Evolutionary conservation across 1,140 invertebrate species (phyloP), one percentile per base, ranked within the genome.

Genomic region (Eciton burchellii): DNA sequence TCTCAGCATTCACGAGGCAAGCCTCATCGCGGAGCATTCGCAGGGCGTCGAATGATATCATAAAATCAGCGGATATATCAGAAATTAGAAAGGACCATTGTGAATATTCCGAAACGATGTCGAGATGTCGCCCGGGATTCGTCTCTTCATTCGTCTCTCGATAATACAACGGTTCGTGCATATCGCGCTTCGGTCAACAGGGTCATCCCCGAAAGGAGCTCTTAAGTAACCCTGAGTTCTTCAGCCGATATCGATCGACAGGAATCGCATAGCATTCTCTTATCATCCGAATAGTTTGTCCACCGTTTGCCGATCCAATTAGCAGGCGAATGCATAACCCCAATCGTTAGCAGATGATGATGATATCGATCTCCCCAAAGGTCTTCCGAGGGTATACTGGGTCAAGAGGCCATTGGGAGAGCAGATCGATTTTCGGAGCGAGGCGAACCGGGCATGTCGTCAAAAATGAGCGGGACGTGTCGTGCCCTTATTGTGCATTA

Each of bases 361-460:
- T 70, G 63, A 70, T 79, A 79, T 68, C 43, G 19, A 57, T 16
- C 24, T 11, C 41, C 29, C 21, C 0, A 35, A 66, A 66, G 62
- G 45, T 65, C 70, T 84, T 54, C 41, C 54, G 47, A 70, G 63
- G 70, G 68, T 84, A 47, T 56, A 74, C 52, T 16, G 49, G 77
- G 85, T 84, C 85, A 81, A 86, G 83, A 71, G 77, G 77, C 54
- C 63, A 45, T 74, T 56, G 21, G 54, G 21, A 60, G 68, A 19
- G 43, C 41, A 74, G 47, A 73, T 84, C 68, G 76, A 86, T 84
- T 76, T 74, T 82, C 43, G 8, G 4, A 21, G 19, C 24, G 49
- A 45, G 65, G 14, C 12, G 24, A 26, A 11, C 21, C 57, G 74
- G 41, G 19, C 12, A 57, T 60, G 52, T 63, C 77, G 60, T 66